These are phyloP conservation scores for Drosophila seguyi DNA, from an alignment of 1,140 invertebrate genomes.

Conservation along the genomic window DNA sequence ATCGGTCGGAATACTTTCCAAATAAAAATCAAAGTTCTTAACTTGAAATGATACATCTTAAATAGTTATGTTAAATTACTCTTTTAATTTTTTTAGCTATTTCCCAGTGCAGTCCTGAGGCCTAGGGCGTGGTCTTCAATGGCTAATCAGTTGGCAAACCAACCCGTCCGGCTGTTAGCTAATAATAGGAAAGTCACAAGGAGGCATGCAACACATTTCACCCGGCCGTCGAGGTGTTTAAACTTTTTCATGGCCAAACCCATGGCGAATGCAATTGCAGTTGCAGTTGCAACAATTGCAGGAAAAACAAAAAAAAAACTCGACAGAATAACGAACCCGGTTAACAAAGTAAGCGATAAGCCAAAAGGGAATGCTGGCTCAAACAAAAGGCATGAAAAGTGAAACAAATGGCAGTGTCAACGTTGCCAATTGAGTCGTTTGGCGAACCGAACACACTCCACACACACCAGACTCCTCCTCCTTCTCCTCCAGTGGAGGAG, in stretches of 20 bases:
- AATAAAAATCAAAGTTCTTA: too few relatives aligned
- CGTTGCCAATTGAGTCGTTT: slow-evolving; percentile 66
- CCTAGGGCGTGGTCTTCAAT: slow-evolving; percentile 26
- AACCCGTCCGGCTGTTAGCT: slow-evolving; percentile 47
- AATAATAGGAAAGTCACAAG: slow-evolving; percentile 55
- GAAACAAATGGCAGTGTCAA: slow-evolving; percentile 71
- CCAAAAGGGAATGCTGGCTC: slow-evolving; percentile 35
- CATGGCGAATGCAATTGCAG: slow-evolving; percentile 54
- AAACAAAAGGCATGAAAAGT: slow-evolving; percentile 68
- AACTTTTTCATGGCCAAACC: slow-evolving; percentile 83
- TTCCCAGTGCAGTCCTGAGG: slow-evolving; percentile 6
- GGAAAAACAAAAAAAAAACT: slow-evolving; percentile 4
- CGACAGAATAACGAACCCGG: slow-evolving; percentile 1
- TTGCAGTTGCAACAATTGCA: slow-evolving; percentile 61
- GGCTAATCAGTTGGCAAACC: slow-evolving; percentile 51
- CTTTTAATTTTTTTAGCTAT: neutral
- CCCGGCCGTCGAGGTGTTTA: slow-evolving; percentile 65
- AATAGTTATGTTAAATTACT: neutral
- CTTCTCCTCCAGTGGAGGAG: neutral
- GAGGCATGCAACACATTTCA: slow-evolving; percentile 31
- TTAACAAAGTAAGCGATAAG: slow-evolving; percentile 52
- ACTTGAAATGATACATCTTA: neutral
- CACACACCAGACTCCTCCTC: neutral
- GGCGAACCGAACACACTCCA: slow-evolving; percentile 6
- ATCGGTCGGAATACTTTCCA: neutral